Conservation (phyloP, 2,113 vertebrate genomes). For the Lynx canadensis region DNA sequence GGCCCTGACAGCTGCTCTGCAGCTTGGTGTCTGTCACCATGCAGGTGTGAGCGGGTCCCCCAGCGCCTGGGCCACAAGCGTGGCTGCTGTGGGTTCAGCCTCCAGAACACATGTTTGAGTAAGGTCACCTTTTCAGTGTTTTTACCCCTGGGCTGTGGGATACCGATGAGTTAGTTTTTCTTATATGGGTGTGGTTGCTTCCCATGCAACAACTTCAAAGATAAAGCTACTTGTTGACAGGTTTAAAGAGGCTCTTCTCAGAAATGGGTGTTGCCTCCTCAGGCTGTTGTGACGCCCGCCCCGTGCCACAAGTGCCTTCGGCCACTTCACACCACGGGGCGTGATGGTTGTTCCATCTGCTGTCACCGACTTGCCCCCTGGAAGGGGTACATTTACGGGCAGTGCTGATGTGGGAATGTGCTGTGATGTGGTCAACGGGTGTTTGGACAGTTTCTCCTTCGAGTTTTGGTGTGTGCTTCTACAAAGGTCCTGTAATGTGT, state of each 20-base stretch:
- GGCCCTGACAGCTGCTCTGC: constrained; percentile 6
- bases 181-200: background rate
- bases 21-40: constrained; percentile 63
- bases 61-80: constrained; percentile 80
- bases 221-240: background rate
- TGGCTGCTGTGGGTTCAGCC: constrained; percentile 65
- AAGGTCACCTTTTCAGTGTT: background rate
- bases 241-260: background rate
- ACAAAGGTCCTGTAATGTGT: background rate
- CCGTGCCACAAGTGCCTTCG: background rate
- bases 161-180: background rate
- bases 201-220: background rate
- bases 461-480: background rate
- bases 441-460: background rate
- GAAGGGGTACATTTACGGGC: background rate
- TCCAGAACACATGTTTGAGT: background rate
- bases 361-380: background rate
- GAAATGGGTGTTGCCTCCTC: background rate
- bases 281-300: background rate
- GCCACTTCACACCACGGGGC: background rate
- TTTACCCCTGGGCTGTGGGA: background rate
- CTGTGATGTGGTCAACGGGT: background rate
- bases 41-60: constrained; percentile 50
- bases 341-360: background rate
- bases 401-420: background rate